These are phyloP conservation scores for Agelas oroides DNA, from an alignment of 37 sponge, comb jelly and placozoan genomes.

Conservation along the genomic window DNA sequence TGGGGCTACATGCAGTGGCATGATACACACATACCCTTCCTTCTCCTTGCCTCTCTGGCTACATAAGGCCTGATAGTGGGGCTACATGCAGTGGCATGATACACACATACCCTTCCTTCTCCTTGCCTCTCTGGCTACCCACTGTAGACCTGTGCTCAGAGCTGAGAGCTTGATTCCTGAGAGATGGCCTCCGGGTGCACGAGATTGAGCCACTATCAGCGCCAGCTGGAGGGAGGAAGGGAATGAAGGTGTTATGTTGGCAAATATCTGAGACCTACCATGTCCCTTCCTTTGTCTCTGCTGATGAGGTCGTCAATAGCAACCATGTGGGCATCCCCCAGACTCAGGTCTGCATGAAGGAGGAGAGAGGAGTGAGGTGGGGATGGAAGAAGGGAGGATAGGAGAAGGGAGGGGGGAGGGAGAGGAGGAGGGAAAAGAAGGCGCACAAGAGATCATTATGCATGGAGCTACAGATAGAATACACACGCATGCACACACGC, in stretches of 20 bases:
- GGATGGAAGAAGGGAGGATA: background rate
- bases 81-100: too few species aligned
- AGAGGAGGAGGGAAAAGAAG: background rate
- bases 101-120: slow-evolving; percentile 49
- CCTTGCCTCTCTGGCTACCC: slow-evolving; percentile 56
- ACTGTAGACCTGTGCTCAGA: slow-evolving; percentile 66
- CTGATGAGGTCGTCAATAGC: slow-evolving; percentile 80
- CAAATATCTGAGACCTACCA: slow-evolving; percentile 27
- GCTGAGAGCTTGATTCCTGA: slow-evolving; percentile 83
- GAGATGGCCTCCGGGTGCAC: slow-evolving; percentile 42
- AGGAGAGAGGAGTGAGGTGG: background rate
- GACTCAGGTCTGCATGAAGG: slow-evolving; percentile 54
- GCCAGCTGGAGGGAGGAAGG: slow-evolving; percentile 39
- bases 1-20: too few species aligned
- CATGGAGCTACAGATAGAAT: background rate
- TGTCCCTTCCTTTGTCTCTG: slow-evolving; percentile 60
- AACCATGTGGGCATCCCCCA: slow-evolving; percentile 81
- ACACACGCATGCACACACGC: background rate
- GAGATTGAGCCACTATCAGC: slow-evolving; percentile 77
- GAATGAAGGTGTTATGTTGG: background rate
- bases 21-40: too few species aligned
- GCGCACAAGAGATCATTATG: too few species aligned
- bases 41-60: too few species aligned
- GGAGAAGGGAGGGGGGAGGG: background rate
- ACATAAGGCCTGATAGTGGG: too few species aligned